Conservation (phyloP, 2,888 invertebrate species). For the Hypercompe scribonia region DNA sequence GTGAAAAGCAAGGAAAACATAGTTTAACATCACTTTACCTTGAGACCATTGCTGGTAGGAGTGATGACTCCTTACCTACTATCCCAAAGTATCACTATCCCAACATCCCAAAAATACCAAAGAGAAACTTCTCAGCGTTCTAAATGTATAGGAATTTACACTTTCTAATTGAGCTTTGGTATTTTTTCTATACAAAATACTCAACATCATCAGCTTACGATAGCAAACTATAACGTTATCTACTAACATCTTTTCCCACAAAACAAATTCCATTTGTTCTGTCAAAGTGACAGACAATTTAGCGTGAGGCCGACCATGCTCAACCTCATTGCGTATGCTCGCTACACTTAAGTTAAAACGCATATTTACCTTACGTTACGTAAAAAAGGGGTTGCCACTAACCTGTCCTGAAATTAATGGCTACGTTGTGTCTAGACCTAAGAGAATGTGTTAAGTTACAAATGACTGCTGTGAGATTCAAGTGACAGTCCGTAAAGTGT, state of each 20-base stretch:
- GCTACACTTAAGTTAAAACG: constrained; percentile 38
- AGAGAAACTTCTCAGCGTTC: too few species aligned
- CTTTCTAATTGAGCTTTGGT: background rate
- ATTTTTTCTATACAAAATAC: constrained; percentile 6
- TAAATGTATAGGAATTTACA: background rate
- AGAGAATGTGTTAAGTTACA: background rate
- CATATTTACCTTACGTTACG: constrained; percentile 33
- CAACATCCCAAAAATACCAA: too few species aligned
- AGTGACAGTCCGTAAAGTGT: background rate
- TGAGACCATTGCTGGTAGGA: background rate
- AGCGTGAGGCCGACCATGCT: constrained; percentile 39
- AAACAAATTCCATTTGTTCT: constrained; percentile 51
- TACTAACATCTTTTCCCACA: constrained; percentile 34
- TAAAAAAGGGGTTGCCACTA: background rate
- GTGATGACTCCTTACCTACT: too few species aligned
- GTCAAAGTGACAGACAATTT: constrained; percentile 52
- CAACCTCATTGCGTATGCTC: constrained; percentile 53
- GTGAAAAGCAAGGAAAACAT: too few species aligned
- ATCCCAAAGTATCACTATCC: too few species aligned
- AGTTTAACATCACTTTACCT: too few species aligned
- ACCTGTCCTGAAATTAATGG: background rate
- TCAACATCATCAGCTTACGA: constrained; percentile 10
- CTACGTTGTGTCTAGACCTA: background rate
- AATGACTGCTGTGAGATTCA: background rate
- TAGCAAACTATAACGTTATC: constrained; percentile 30